Evolutionary conservation across 1,140 invertebrate genomes (phyloP).

Genomic region (Bombus waltoni): DNA sequence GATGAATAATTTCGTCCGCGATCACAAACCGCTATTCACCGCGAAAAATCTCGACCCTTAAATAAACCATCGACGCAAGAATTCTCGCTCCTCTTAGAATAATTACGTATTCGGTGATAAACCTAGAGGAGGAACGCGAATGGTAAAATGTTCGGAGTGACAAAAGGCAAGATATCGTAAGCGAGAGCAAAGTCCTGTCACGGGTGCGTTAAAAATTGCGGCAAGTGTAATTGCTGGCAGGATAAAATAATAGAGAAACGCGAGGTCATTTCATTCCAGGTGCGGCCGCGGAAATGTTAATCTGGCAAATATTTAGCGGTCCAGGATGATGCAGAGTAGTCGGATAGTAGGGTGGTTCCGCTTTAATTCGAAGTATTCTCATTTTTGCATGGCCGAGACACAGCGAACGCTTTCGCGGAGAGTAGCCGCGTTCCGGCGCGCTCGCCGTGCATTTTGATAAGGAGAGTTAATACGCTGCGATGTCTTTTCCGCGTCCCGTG

Average conservation of each 20-base stretch:
- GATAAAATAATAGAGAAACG: no score
- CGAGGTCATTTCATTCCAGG: no score
- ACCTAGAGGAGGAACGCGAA: not conserved
- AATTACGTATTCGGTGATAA: no score
- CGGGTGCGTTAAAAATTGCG: constrained; percentile 17
- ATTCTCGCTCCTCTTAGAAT: not conserved
- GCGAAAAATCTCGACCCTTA: no score
- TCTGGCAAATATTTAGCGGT: constrained; percentile 46
- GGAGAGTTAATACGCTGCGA: constrained; percentile 37
- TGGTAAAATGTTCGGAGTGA: not conserved
- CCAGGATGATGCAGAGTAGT: no score
- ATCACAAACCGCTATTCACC: no score
- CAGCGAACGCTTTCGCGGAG: not conserved
- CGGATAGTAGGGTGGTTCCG: not conserved
- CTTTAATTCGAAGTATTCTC: constrained; percentile 39
- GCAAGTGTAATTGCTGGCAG: no score
- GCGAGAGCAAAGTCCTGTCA: not conserved
- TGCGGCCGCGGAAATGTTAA: constrained; percentile 46
- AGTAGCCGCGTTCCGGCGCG: not conserved
- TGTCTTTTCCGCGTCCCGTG: constrained; percentile 28
- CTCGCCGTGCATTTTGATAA: constrained; percentile 49
- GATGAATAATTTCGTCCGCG: no score
- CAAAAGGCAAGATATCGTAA: not conserved
- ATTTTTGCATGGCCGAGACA: not conserved
- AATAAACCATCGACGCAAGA: not conserved